phyloP scores from a whole-genome alignment of 2,113 vertebrate species.

The Sturnus vulgaris region DNA sequence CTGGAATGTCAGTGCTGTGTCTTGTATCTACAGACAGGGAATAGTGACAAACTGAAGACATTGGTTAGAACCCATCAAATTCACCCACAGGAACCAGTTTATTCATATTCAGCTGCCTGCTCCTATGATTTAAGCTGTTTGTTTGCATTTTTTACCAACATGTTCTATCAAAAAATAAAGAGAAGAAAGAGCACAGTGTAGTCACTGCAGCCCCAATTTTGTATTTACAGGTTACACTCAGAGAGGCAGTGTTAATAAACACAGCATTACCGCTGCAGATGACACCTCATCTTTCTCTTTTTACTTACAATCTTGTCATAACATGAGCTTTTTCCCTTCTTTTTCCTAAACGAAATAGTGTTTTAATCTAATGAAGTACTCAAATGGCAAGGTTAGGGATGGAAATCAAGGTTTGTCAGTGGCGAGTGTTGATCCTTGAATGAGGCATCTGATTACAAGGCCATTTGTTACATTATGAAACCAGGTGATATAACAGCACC shows the following conservation, averaged over 20 bases:
- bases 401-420: not conserved
- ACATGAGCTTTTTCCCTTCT: not conserved
- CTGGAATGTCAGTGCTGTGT: not conserved
- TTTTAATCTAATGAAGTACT: not conserved
- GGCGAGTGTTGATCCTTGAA: not conserved
- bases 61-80: not conserved
- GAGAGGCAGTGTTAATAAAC: not conserved
- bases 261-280: not conserved
- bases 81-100: not conserved
- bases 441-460: not conserved
- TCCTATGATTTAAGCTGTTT: not conserved
- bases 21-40: not conserved
- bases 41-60: not conserved
- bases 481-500: not conserved
- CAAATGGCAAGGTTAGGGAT: not conserved
- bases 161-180: not conserved
- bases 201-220: not conserved
- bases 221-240: not conserved
- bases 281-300: not conserved
- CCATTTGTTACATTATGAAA: not conserved
- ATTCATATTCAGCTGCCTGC: not conserved
- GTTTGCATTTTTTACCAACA: not conserved
- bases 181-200: not conserved
- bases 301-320: not conserved
- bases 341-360: not conserved